Percentiles rank a stretch among this genome's conserved stretches.
Evolutionary conservation across 1,140 invertebrate species (phyloP).

Genomic region (Platyscapa corneri): DNA sequence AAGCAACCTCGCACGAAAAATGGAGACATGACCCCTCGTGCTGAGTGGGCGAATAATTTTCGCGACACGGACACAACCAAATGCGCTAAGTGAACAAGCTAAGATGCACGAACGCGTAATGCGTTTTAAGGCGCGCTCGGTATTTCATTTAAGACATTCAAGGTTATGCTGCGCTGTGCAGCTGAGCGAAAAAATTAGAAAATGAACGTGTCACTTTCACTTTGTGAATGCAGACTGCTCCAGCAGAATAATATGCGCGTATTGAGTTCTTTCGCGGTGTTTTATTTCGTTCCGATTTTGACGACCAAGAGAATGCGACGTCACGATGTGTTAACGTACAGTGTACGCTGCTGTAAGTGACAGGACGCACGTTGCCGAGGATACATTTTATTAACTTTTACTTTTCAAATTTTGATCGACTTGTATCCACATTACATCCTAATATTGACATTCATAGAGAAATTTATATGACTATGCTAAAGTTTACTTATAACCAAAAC

Average conservation of each 20-base stretch:
- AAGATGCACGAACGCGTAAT: background rate
- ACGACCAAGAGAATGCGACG: too few relatives aligned
- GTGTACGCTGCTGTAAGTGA: background rate
- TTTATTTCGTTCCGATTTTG: background rate
- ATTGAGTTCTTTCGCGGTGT: background rate
- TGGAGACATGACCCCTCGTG: background rate
- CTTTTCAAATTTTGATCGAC: background rate
- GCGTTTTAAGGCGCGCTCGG: too few relatives aligned
- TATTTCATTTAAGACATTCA: background rate
- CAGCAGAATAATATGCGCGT: too few relatives aligned
- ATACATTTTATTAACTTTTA: background rate
- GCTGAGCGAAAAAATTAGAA: slow-evolving; percentile 11
- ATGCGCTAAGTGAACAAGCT: too few relatives aligned
- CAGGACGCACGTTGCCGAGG: background rate
- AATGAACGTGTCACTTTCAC: slow-evolving; percentile 20
- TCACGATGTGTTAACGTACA: background rate
- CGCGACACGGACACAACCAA: background rate
- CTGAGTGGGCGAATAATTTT: slow-evolving; percentile 25
- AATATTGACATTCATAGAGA: too few relatives aligned
- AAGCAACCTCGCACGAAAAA: background rate
- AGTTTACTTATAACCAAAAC: too few relatives aligned
- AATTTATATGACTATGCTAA: too few relatives aligned
- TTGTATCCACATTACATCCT: too few relatives aligned
- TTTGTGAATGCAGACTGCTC: background rate
- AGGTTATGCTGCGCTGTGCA: too few relatives aligned